Percentiles rank a stretch among this genome's conserved stretches.
Conservation (phyloP, 1,140 invertebrate genomes). For the Aphidius gifuensis region DNA sequence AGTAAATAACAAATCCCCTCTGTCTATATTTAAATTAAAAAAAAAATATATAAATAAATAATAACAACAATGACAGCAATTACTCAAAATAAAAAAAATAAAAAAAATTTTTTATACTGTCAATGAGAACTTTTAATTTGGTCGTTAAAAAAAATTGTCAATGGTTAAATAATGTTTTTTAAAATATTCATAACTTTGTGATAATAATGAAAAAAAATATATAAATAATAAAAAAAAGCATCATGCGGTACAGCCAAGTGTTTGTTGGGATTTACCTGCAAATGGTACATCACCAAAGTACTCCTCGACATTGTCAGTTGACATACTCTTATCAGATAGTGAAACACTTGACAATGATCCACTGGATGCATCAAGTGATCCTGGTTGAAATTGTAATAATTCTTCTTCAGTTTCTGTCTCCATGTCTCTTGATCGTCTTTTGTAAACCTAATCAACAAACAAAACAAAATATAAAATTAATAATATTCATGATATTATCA, state of each 20-base stretch:
- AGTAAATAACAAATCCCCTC: not conserved
- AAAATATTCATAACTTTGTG: constrained; percentile 12
- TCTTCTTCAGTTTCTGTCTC: constrained; percentile 72
- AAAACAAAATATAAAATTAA: not conserved
- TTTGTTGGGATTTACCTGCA: constrained; percentile 69
- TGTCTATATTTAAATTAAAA: too few species aligned
- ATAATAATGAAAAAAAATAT: constrained; percentile 41
- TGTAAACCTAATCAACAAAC: constrained; percentile 64
- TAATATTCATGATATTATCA: not conserved
- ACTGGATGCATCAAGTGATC: constrained; percentile 58
- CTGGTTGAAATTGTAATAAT: constrained; percentile 59
- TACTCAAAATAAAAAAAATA: not conserved
- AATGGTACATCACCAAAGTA: constrained; percentile 82
- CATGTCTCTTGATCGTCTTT: constrained; percentile 74
- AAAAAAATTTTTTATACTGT: not conserved
- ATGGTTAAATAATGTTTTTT: not conserved
- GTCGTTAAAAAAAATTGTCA: not conserved
- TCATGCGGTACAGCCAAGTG: constrained; percentile 58
- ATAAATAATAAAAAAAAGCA: constrained; percentile 52
- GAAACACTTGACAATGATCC: constrained; percentile 67
- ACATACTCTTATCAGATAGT: constrained; percentile 72
- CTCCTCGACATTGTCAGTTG: constrained; percentile 81
- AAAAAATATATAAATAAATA: too few species aligned
- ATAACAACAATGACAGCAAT: not conserved
- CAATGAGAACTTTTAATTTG: too few species aligned